Evolutionary conservation across 92 coral and sea anemone species (phyloP).

Genomic region (Paramuricea clavata): DNA sequence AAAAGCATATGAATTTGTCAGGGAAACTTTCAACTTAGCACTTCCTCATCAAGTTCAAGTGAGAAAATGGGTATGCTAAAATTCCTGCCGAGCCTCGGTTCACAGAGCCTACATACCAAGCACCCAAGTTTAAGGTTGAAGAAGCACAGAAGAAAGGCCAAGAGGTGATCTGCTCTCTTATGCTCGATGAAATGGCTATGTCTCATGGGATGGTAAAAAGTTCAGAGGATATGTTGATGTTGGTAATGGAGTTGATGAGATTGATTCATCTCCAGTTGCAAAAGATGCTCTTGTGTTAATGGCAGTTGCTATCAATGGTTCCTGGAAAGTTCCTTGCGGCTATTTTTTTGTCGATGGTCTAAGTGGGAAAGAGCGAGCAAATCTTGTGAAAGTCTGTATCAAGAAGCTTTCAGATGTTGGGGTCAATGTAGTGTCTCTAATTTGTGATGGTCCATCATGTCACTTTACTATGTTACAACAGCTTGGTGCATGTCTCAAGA

Average conservation of each 20-base stretch:
- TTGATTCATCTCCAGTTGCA: background rate
- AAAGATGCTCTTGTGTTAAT: slow-evolving; percentile 34
- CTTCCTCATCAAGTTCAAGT: slow-evolving; percentile 29
- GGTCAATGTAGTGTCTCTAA: slow-evolving; percentile 1
- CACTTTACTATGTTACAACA: slow-evolving; percentile 28
- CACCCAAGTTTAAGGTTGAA: background rate
- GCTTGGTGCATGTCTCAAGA: slow-evolving; percentile 10
- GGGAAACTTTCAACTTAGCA: slow-evolving; percentile 20
- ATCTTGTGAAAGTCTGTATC: slow-evolving; percentile 16
- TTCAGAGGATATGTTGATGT: slow-evolving; percentile 25
- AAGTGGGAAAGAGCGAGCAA: slow-evolving; percentile 30
- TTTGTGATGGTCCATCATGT: slow-evolving; percentile 43
- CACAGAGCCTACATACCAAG: slow-evolving; percentile 21
- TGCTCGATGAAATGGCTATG: slow-evolving; percentile 38
- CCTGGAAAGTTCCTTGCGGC: slow-evolving; percentile 44
- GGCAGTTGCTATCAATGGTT: slow-evolving; percentile 30
- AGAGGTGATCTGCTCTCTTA: background rate
- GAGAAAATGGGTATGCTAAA: slow-evolving; percentile 11
- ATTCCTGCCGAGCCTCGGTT: slow-evolving; percentile 10
- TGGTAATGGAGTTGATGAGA: background rate
- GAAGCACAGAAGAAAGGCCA: background rate
- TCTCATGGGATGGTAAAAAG: slow-evolving; percentile 31
- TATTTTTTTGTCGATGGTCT: slow-evolving; percentile 43
- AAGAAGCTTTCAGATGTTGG: slow-evolving; percentile 40
- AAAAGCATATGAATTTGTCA: slow-evolving; percentile 31